Base-by-base conservation (phyloP, 2,797 vertebrate genomes). In the Cryptoprocta ferox region DNA sequence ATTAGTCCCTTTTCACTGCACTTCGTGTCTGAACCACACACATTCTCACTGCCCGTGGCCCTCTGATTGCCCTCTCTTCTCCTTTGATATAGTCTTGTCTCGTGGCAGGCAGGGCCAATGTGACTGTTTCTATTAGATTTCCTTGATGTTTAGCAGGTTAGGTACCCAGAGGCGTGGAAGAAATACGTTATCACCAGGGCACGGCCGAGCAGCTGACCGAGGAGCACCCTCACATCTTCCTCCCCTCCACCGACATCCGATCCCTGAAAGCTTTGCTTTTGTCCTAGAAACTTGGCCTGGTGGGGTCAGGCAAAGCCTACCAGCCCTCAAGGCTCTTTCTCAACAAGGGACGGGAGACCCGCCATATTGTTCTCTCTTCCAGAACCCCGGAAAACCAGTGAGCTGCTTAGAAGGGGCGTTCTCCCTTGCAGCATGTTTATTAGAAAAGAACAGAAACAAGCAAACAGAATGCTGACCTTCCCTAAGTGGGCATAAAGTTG, bases 401-500 rank as follows among this genome's bases (percentile, higher is more conserved):
- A 84, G 83, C 78, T 88, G 89, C 63, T 42, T 28, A 48, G 59
- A 30, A 48, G 21, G 30, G 45, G 78, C 6, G 32, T 42, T 63
- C 53, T 89, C 80, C 78, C 70, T 92, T 24, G 14, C 37, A 79
- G 89, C 84, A 30, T 96, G 94, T 92, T 97, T 97, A 97, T 92
- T 94, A 92, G 97, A 95, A 96, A 95, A 95, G 95, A 96, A 93
- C 68, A 97, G 95, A 92, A 93, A 96, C 71, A 84, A 95, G 95
- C 80, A 93, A 96, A 95, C 96, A 89, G 75, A 94, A 96, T 35
- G 89, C 70, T 90, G 94, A 96, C 97, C 95, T 97, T 97, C 95
- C 78, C 95, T 97, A 95, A 97, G 87, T 95, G 88, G 96, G 95
- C 81, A 95, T 61, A 50, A 94, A 97, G 95, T 96, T 97, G 95